Percentiles rank a stretch among this genome's conserved stretches.
phyloP scores from a whole-genome alignment of 2,113 vertebrate species.

The Muntiacus muntjak region DNA sequence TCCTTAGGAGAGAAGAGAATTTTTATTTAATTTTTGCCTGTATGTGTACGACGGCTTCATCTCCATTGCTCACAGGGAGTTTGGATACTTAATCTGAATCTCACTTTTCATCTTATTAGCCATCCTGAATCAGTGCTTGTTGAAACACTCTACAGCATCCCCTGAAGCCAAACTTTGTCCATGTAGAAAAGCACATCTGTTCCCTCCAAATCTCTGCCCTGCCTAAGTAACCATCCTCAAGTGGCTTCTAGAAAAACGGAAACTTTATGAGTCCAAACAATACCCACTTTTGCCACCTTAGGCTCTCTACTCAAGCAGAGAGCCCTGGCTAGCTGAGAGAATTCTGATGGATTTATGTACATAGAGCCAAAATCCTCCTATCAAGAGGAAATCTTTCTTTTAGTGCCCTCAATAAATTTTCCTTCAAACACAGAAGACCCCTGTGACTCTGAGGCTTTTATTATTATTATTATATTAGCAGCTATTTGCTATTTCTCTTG shows the following conservation, averaged over 20 bases:
- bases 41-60: accelerated
- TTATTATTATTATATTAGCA: not conserved
- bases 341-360: not conserved
- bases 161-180: not conserved
- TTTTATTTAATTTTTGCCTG: not conserved
- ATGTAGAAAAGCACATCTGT: not conserved
- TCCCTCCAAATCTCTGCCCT: not conserved
- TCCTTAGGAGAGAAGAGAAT: not conserved
- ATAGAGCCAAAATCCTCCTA: not conserved
- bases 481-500: not conserved
- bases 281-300: not conserved
- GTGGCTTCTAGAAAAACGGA: not conserved
- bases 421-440: not conserved
- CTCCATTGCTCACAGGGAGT: not conserved
- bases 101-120: not conserved
- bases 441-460: not conserved
- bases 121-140: not conserved
- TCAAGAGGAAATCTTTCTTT: not conserved
- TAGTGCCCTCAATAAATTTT: not conserved
- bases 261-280: not conserved
- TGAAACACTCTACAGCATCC: not conserved
- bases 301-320: not conserved
- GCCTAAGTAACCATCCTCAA: not conserved
- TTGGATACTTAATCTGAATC: not conserved
- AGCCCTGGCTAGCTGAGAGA: not conserved